Evolutionary conservation across 1,140 invertebrate species (phyloP), one percentile per base, ranked within the genome.

Genomic region (Ctenoplectra terminalis): DNA sequence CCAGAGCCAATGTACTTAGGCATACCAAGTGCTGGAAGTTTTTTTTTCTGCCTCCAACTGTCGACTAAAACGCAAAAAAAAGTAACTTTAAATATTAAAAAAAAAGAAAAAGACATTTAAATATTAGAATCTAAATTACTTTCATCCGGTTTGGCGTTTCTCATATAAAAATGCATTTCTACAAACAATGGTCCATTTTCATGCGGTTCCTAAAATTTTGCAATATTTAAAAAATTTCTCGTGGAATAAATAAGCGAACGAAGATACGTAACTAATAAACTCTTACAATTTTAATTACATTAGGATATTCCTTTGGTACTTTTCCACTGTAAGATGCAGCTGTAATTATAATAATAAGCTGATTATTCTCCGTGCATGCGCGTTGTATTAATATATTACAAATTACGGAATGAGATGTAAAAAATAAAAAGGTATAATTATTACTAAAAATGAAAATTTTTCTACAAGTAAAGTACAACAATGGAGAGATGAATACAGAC

Each of bases 121-220:
- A 80, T 76, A 73, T 83, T 63, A 84, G 81, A 80, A 72, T 79
- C 78, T 48, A 84, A 93, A 95, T 95, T 95, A 98, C 97, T 96
- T 82, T 97, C 96, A 87, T 96, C 96, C 89, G 95, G 92, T 93
- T 97, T 98, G 13, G 96, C 97, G 93, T 97, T 97, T 89, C 97
- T 95, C 91, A 98, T 96, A 92, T 99, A 99, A 94, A 99, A 99
- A 94, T 98, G 96, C 95, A 98, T 98, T 95, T 99, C 98, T 69
- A 98, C 97, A 95, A 99, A 99, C 1, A 99, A 92, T 20, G 98
- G 98, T 2, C 98, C 98, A 96, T 99, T 99, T 71, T 95, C 96
- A 94, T 97, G 96, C 29, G 98, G 98, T 95, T 99, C 98, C 97
- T 98, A 93, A 93, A 90, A 85, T 87, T 72, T 67, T 78, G 23